phyloP scores from a whole-genome alignment of 2,113 vertebrate genomes.

The Ammodytes dubius region DNA sequence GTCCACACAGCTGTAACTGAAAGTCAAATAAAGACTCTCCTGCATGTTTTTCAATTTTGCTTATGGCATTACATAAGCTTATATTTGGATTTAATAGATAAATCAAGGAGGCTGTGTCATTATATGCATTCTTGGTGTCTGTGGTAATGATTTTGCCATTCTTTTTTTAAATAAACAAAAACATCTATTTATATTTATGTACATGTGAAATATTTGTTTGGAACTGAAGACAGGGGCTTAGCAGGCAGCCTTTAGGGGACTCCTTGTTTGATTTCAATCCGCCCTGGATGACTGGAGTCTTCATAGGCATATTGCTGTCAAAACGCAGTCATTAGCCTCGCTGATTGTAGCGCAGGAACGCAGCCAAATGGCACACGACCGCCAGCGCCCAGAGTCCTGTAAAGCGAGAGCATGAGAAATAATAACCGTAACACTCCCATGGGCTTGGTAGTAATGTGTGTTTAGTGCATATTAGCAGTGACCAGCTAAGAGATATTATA shows the following conservation, averaged over 20 bases:
- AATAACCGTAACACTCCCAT: background rate
- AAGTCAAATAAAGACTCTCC: background rate
- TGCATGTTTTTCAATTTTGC: constrained; percentile 25
- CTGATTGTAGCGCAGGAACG: constrained; percentile 20
- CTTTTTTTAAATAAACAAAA: background rate
- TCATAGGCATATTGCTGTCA: background rate
- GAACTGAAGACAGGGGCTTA: background rate
- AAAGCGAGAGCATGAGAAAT: background rate
- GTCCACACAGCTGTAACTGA: background rate
- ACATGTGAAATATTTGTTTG: background rate
- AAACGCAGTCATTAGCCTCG: background rate
- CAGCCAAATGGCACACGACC: constrained; percentile 7
- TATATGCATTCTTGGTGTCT: background rate
- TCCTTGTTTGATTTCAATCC: constrained; percentile 33
- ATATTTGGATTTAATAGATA: background rate
- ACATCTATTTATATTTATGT: background rate
- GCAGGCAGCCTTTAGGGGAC: background rate
- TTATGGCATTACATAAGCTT: constrained; percentile 14
- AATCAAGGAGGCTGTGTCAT: background rate
- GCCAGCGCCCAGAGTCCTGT: background rate
- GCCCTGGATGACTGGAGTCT: constrained; percentile 29
- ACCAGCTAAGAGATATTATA: background rate
- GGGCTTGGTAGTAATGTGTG: background rate
- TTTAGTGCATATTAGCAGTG: background rate
- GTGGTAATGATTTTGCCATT: background rate